Conservation (phyloP, 1,140 invertebrate genomes). For the Drosophila baimaii region DNA sequence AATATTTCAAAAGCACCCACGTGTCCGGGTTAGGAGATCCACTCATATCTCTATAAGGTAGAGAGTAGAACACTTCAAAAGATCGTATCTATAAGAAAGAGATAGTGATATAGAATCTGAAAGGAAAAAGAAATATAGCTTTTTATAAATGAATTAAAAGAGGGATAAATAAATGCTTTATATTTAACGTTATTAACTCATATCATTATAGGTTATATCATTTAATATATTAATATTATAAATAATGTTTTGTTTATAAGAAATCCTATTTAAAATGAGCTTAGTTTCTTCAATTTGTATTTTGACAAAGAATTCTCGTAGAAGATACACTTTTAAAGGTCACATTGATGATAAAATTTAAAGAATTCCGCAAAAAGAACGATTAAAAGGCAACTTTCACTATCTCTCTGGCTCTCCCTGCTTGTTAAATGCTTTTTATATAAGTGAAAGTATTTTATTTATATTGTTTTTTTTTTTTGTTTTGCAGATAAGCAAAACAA, state of each 20-base stretch:
- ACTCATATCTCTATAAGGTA: neutral
- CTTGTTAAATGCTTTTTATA: constrained; percentile 21
- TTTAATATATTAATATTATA: no score
- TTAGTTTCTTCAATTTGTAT: neutral
- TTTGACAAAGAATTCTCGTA: neutral
- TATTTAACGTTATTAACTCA: no score
- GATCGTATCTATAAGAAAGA: neutral
- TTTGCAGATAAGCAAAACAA: constrained; percentile 45
- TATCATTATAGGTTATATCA: no score
- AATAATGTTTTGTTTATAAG: no score
- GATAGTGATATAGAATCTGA: neutral
- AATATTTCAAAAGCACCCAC: constrained; percentile 38
- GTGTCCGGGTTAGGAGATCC: constrained; percentile 10
- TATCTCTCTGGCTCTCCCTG: constrained; percentile 12
- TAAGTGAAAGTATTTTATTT: constrained; percentile 46
- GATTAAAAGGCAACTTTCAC: constrained; percentile 25
- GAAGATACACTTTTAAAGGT: constrained; percentile 10
- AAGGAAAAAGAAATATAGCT: no score
- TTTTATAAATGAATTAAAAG: no score
- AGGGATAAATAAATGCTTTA: no score
- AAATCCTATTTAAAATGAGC: neutral
- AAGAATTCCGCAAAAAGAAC: constrained; percentile 23
- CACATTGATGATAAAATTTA: constrained; percentile 4
- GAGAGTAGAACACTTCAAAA: neutral
- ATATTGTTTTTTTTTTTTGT: constrained; percentile 22